Conservation (phyloP, 2,797 vertebrate species). For the Euthynnus affinis region DNA sequence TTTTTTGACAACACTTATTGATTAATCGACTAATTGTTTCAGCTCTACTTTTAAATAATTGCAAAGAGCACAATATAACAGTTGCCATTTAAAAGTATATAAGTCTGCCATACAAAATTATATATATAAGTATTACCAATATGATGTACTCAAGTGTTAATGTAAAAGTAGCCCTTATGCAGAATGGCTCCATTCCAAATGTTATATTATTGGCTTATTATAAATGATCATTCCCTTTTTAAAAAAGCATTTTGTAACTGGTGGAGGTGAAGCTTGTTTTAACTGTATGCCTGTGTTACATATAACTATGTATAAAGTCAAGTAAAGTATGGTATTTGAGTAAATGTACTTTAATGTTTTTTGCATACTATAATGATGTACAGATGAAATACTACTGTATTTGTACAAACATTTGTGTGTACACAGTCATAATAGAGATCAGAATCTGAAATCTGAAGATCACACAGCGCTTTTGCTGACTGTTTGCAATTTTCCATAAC, state of each 20-base stretch:
- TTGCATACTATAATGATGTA: constrained; percentile 12
- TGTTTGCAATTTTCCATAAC: constrained; percentile 76
- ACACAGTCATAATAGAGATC: constrained; percentile 43
- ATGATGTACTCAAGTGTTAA: not conserved
- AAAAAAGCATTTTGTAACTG: not conserved
- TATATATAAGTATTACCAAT: too few species aligned
- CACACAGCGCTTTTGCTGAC: constrained; percentile 59
- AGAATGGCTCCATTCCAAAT: not conserved
- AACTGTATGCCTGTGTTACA: not conserved
- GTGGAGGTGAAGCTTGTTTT: not conserved
- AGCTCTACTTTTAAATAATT: not conserved
- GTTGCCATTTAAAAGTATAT: too few species aligned
- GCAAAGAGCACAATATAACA: not conserved
- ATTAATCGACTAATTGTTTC: too few species aligned
- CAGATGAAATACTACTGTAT: constrained; percentile 35
- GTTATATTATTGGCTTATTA: not conserved
- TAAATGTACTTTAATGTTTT: not conserved
- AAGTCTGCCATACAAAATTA: too few species aligned
- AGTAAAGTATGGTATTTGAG: too few species aligned
- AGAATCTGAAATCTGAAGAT: constrained; percentile 51
- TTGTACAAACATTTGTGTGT: constrained; percentile 34
- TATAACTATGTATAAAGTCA: not conserved
- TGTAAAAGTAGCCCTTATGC: not conserved
- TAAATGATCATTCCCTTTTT: not conserved
- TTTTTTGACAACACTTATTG: too few species aligned